Percentiles rank a stretch among this genome's conserved stretches.
phyloP scores from a whole-genome alignment of 1,140 invertebrate genomes.

The Caligus rogercresseyi region DNA sequence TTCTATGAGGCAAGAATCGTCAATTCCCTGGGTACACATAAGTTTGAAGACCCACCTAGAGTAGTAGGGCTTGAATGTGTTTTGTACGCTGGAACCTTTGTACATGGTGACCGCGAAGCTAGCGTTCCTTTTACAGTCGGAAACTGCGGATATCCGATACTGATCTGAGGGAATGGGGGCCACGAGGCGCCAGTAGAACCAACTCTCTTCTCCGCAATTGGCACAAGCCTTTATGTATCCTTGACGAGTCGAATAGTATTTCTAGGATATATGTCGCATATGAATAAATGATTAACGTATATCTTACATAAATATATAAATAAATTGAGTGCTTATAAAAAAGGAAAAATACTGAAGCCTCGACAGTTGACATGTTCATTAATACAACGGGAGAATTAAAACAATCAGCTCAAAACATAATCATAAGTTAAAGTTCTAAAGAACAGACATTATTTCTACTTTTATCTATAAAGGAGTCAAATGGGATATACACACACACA shows the following conservation, averaged over 20 bases:
- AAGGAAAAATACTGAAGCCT: too few relatives aligned
- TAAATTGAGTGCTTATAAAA: too few relatives aligned
- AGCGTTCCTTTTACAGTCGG: slow-evolving; percentile 12
- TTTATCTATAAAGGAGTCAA: too few relatives aligned
- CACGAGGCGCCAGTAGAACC: slow-evolving; percentile 15
- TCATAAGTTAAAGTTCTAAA: too few relatives aligned
- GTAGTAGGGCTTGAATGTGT: slow-evolving; percentile 18
- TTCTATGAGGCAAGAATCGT: slow-evolving; percentile 13
- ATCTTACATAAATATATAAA: too few relatives aligned
- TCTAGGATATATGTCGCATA: not conserved
- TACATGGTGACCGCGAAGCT: slow-evolving; percentile 8
- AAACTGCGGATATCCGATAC: slow-evolving; percentile 7
- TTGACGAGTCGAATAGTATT: slow-evolving; percentile 15
- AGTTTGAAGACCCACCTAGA: slow-evolving; percentile 18
- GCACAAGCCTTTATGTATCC: slow-evolving; percentile 16
- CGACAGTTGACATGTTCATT: too few relatives aligned
- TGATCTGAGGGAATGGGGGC: slow-evolving; percentile 13
- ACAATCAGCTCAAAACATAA: too few relatives aligned
- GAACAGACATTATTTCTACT: too few relatives aligned
- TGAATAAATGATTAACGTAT: too few relatives aligned
- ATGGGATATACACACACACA: too few relatives aligned
- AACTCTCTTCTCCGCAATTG: slow-evolving; percentile 10
- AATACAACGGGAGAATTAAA: too few relatives aligned
- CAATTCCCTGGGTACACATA: slow-evolving; percentile 12
- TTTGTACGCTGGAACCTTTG: slow-evolving; percentile 11